Evolutionary conservation across 1,140 invertebrate species (phyloP).

Genomic region (Drosophila sulfurigaster): DNA sequence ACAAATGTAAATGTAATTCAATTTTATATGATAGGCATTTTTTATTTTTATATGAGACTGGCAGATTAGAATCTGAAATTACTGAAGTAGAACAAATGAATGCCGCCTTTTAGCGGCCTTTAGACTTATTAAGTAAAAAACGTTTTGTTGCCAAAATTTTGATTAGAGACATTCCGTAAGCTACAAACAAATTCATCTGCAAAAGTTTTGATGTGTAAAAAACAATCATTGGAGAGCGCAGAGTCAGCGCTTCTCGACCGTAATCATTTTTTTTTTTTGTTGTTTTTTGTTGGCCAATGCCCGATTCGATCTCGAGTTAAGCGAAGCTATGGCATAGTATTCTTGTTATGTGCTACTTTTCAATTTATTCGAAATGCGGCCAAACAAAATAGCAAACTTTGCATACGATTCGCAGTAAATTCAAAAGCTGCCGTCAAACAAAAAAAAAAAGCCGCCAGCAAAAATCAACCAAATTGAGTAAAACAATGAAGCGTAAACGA

Average conservation of each 20-base stretch:
- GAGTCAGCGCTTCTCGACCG: slow-evolving; percentile 50
- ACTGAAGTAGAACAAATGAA: no score
- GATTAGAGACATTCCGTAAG: neutral
- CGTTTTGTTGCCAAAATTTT: neutral
- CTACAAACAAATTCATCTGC: neutral
- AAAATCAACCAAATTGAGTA: slow-evolving; percentile 79
- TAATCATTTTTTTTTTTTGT: slow-evolving; percentile 54
- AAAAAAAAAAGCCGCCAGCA: slow-evolving; percentile 37
- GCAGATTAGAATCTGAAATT: no score
- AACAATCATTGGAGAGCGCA: slow-evolving; percentile 34
- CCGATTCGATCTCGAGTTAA: slow-evolving; percentile 51
- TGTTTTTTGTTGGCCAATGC: slow-evolving; percentile 20
- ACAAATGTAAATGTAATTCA: no score
- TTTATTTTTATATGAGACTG: no score
- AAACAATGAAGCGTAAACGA: slow-evolving; percentile 82
- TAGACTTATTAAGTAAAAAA: neutral
- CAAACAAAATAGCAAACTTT: slow-evolving; percentile 27
- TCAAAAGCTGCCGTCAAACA: slow-evolving; percentile 45
- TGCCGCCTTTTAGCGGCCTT: no score
- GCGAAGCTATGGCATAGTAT: slow-evolving; percentile 49
- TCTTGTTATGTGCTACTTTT: slow-evolving; percentile 50
- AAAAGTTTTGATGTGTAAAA: neutral
- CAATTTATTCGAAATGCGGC: slow-evolving; percentile 55
- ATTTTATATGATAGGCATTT: no score
- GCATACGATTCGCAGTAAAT: slow-evolving; percentile 37